Evolutionary conservation across 1,140 invertebrate genomes (phyloP).

Genomic region (Spodoptera litura): DNA sequence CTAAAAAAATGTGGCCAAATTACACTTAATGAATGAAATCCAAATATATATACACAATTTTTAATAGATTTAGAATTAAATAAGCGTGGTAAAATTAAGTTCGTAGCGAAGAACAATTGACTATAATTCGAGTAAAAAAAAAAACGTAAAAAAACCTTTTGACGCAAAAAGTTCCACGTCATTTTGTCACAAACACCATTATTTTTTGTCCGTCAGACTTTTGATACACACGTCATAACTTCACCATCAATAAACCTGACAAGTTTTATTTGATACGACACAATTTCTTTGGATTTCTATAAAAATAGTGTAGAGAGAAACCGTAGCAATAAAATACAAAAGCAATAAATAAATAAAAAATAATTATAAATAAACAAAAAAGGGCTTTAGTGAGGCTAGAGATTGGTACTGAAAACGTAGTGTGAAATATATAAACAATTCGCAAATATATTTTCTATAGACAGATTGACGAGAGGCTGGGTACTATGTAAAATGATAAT

Average conservation of each 20-base stretch:
- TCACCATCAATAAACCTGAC: slow-evolving; percentile 1
- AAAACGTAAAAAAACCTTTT: slow-evolving; percentile 6
- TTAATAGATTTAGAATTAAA: slow-evolving; percentile 76
- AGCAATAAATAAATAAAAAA: slow-evolving; percentile 82
- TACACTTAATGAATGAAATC: slow-evolving; percentile 82
- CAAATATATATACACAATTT: slow-evolving; percentile 84
- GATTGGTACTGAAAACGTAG: slow-evolving; percentile 79
- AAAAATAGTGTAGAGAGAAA: slow-evolving; percentile 69
- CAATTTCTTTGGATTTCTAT: slow-evolving; percentile 54
- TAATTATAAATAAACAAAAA: slow-evolving; percentile 67
- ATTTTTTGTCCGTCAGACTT: slow-evolving; percentile 9
- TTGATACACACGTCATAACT: background rate
- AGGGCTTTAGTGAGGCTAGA: slow-evolving; percentile 83
- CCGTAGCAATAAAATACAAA: slow-evolving; percentile 77
- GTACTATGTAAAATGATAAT: slow-evolving; percentile 65
- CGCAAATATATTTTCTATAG: slow-evolving; percentile 82
- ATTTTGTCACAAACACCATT: slow-evolving; percentile 6
- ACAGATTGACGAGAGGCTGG: slow-evolving; percentile 69
- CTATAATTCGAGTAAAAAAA: slow-evolving; percentile 16
- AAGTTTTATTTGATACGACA: slow-evolving; percentile 21
- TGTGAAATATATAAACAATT: slow-evolving; percentile 39
- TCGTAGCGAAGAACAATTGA: slow-evolving; percentile 38
- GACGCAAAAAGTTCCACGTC: slow-evolving; percentile 24
- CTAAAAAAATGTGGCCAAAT: slow-evolving; percentile 83
- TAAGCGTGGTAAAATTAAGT: slow-evolving; percentile 64